A percentile compares a stretch with the other conserved stretches of the same genome.
Conservation (phyloP, 1,140 invertebrate species). For the Apis laboriosa region DNA sequence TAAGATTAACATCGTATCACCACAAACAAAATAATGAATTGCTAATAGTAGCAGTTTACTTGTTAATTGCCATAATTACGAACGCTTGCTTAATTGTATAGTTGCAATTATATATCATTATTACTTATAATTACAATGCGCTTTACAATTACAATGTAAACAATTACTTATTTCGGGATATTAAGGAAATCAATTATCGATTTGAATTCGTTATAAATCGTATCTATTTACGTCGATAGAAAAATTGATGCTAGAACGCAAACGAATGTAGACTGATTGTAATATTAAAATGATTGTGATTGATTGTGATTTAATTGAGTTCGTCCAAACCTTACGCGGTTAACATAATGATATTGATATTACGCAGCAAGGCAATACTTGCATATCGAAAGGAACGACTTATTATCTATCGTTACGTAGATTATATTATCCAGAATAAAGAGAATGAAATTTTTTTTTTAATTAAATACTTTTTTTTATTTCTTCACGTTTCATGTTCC, state of each 20-base stretch:
- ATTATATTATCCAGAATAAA: neutral
- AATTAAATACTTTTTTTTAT: neutral
- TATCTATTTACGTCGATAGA: neutral
- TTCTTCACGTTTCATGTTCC: too few relatives aligned
- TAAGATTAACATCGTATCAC: too few relatives aligned
- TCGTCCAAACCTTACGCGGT: too few relatives aligned
- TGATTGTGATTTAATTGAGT: neutral
- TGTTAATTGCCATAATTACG: too few relatives aligned
- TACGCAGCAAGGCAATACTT: neutral
- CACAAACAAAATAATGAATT: neutral
- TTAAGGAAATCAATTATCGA: neutral
- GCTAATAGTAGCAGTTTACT: neutral
- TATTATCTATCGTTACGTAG: too few relatives aligned
- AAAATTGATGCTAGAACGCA: neutral
- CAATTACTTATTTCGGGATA: neutral
- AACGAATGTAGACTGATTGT: neutral
- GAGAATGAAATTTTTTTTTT: neutral
- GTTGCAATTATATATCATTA: too few relatives aligned
- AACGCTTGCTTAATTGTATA: too few relatives aligned
- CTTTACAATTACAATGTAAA: neutral
- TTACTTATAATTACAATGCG: constrained; percentile 5
- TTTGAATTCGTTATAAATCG: neutral
- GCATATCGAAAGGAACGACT: neutral
- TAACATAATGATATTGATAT: neutral
- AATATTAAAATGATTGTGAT: neutral